Evolutionary conservation across 2,888 invertebrate species (phyloP), one percentile per base, ranked within the genome.

Genomic region (Plagodis dolabraria): DNA sequence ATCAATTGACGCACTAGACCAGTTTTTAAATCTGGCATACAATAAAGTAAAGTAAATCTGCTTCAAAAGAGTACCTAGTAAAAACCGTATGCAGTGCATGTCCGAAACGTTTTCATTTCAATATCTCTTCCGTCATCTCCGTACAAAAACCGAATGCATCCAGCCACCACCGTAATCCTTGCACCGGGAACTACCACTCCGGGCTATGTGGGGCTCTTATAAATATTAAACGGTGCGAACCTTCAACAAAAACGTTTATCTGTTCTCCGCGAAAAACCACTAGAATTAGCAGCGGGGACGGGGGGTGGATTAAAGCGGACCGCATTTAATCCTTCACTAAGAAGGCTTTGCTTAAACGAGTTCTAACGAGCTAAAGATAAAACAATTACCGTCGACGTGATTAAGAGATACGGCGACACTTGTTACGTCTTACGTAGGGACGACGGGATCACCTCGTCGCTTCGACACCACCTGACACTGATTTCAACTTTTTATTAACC

Each of bases 261-360:
- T 89, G 88, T 86, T 85, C 88, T 86, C 84, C 81, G 84, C 81
- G 83, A 92, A 92, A 92, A 92, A 92, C 90, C 88, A 80, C 83
- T 86, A 86, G 91, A 92, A 92, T 92, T 92, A 92, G 90, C 90
- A 87, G 83, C 84, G 80, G 89, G 84, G 87, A 50, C 46, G 86
- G 86, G 85, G 88, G 90, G 88, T 84, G 89, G 90, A 90, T 92
- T 90, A 92, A 85, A 87, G 89, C 86, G 87, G 87, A 85, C 92
- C 92, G 87, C 89, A 89, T 89, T 91, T 92, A 92, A 92, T 92
- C 92, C 92, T 91, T 91, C 91, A 89, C 90, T 92, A 92, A 92
- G 92, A 91, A 91, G 92, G 91, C 92, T 92, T 92, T 92, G 86
- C 91, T 92, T 92, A 92, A 92, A 92, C 92, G 92, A 92, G 92